Evolutionary conservation across 2,888 invertebrate species (phyloP), one percentile per base, ranked within the genome.

Genomic region (Netelia virgata): DNA sequence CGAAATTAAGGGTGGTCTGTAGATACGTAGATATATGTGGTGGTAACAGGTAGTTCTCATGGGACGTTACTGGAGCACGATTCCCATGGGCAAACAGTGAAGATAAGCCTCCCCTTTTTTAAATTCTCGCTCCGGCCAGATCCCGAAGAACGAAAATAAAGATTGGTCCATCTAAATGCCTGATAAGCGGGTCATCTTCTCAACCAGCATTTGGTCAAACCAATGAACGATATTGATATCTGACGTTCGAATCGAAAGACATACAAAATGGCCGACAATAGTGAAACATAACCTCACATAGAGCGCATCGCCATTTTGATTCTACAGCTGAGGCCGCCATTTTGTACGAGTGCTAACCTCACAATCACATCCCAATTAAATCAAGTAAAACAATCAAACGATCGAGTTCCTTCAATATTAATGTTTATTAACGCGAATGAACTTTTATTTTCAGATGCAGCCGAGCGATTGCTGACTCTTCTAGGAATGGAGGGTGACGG

Each of bases 41-140:
- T n/a, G n/a, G 88, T 89, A 91, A 91, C 91, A 91, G 91, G 91
- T 92, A 91, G 90, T 91, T 91, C 92, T 91, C 91, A 91, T 90
- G 92, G 87, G 90, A 92, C 89, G 88, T 89, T 90, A 88, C 86
- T 87, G 88, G 87, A 86, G 86, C 88, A 83, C 78, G 82, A 91
- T 91, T 92, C 91, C 91, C 92, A 91, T 91, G 91, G 90, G 85
- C 41, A 41, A n/a, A 55, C 57, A 28, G 23, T n/a, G 36, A 79
- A 64, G 69, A 77, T 63, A 36, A 14, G 55, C 16, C 23, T 43
- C 55, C 72, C 61, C 53, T 82, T 28, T 72, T 82, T 70, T 10
- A 64, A 53, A 78, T 77, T 84, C 80, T 69, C 78, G 72, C 69
- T 78, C 64, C 84, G 87, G 88, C 87, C 85, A 83, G 87, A 87